Evolutionary conservation across 1,140 invertebrate species (phyloP), one percentile per base, ranked within the genome.

Genomic region (Notospermus geniculatus): DNA sequence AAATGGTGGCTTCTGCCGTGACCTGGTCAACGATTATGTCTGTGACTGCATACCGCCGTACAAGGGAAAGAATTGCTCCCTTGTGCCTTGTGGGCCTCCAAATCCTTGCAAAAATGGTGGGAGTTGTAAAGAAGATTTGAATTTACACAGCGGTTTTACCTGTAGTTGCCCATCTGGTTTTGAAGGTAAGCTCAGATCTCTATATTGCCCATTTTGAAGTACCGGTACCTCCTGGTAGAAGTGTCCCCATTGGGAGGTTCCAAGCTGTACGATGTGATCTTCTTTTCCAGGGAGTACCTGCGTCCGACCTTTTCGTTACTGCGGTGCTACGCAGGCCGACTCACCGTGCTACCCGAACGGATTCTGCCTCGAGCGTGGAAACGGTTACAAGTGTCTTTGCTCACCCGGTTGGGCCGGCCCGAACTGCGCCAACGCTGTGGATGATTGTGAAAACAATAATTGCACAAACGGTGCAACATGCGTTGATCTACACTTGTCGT

Each of bases 1-100:
- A 64, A 97, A 98, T 78, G 90, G 88, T 19, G 95, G 92, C 0
- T 88, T 90, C 60, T 98, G 96, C 76, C 86, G 90, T 23, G 93
- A 97, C 78, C 81, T 88, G 62, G 85, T 94, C 53, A 45, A 54
- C 7, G 52, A 45, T 9, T 72, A 57, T 53, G 30, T 4, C 29
- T 72, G 69, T 57, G 30, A 57, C 11, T 72, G 70, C 62, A 9
- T 50, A 4, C 25, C n/a, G 4, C 46, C 46, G 5, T 50, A 50
- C 25, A 50, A 50, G 25, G 46, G 46, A 4, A 23, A 23, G 46
- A 50, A 50, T n/a, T 50, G 46, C n/a, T 50, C 46, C 19, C 5
- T 9, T 4, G 19, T 5, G 25, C 19, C 46, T 19, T 50, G 46
- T 50, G 46, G 25, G 19, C 46, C 25, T 5, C 25, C 25, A n/a